Evolutionary conservation across 1,140 invertebrate genomes (phyloP), one percentile per base, ranked within the genome.

Genomic region (Cotesia glomerata): DNA sequence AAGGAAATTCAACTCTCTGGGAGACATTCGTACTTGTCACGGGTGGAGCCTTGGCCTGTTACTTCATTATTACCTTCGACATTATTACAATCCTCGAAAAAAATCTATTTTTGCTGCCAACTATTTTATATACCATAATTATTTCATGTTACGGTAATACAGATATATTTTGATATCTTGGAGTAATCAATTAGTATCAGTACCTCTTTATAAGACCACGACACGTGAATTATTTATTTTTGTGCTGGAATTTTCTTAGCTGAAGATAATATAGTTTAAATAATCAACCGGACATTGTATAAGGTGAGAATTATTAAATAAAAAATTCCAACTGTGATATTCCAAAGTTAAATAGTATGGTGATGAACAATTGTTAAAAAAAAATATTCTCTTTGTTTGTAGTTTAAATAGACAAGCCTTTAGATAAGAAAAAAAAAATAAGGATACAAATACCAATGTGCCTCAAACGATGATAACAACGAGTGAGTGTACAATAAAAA

Each of bases 21-120:
- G 51, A 54, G 65, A 67, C 65, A 52, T 67, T 67, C 26, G 39
- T 39, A 51, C 16, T 18, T 36, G 39, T 64, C 65, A 34, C 32
- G 65, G 65, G 65, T 26, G 65, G 65, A 67, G 65, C 65, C 65
- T 67, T 67, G 65, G 65, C 16, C 65, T 18, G 32, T 67, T 52
- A 54, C 14, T 18, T 64, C 18, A 18, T 3, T 13, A 7, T 11
- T 67, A 34, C 49, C 18, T 32, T 16, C n/a, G 65, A 56, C 65
- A 11, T 45, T 45, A 45, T 45, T 11, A 45, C 5, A 45, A 45
- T 45, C 5, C 4, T 45, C 39, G 11, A 52, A 4, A 14, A 14
- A 67, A 11, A 9, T 32, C 26, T 67, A 39, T 34, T 11, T 49
- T 54, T n/a, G 16, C 65, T 67, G 65, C 51, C 65, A 67, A 67